Base-by-base conservation (phyloP, 2,797 vertebrate species). In the Cottoperca gobio region DNA sequence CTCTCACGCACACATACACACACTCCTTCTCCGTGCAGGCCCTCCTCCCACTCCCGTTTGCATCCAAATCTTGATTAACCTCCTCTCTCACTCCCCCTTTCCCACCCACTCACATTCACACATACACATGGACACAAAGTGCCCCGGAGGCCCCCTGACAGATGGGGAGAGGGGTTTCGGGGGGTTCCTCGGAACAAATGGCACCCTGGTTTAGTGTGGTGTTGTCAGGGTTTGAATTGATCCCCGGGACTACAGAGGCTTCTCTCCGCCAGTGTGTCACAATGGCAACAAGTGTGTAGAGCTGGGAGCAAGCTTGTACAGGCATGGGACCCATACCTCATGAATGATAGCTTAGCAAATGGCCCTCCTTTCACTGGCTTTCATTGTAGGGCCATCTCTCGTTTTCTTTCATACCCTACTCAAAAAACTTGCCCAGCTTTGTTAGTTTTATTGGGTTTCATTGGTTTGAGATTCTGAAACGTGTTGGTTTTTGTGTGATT, bases 221-320 rank as follows among this genome's bases (percentile, higher is more conserved):
- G 92, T 94, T 95, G 92, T 93, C 94, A 94, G 91, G 90, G 91
- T 92, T 92, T 97, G 95, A 95, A 95, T 92, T 95, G 95, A 95
- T 95, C 94, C 93, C 83, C 23, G 78, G 86, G 91, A 85, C 94
- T 93, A 94, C 89, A 89, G 92, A 94, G 91, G 90, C 92, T 93
- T 93, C 93, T 94, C 95, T 95, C 94, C 94, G 94, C 94, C 94
- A 91, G 92, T 71, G 86, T 90, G 92, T 94, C 93, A 96, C 94
- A 96, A 96, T 95, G 94, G 94, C 92, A 94, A 95, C 93, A 94
- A 95, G 94, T 95, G 95, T 93, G 92, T 92, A 70, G 89, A 94
- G 93, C 94, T 94, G 95, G 93, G 95, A 96, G 95, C 94, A 95
- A 95, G 95, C 93, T 95, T 95, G 94, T 94, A 93, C 91, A 94